phyloP scores from a whole-genome alignment of 2,113 vertebrate species.

The Canis aureus region DNA sequence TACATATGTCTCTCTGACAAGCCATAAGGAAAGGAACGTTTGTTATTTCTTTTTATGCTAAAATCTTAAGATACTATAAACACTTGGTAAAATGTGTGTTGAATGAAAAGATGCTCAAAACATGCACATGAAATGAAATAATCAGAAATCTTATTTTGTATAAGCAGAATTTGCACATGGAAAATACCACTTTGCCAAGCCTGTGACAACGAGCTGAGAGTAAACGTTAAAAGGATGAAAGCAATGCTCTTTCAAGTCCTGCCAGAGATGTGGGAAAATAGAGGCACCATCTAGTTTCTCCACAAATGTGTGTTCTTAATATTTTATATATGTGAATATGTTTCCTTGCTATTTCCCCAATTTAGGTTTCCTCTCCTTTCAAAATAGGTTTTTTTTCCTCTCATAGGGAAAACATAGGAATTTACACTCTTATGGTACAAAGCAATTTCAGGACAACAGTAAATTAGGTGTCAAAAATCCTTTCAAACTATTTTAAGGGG shows the following conservation, averaged over 20 bases:
- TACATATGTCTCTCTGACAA: neutral
- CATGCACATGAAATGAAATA: neutral
- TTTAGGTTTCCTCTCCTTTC: conserved; percentile 50
- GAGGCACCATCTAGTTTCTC: neutral
- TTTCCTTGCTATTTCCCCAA: conserved; percentile 31
- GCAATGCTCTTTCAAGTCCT: neutral
- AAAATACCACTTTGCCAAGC: conserved; percentile 36
- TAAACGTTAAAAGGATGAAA: neutral
- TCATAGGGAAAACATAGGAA: conserved; percentile 19
- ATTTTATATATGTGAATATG: conserved; percentile 46
- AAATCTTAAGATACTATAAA: conserved; percentile 47
- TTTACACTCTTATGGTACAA: conserved; percentile 23
- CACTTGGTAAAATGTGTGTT: neutral
- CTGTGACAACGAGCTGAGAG: neutral
- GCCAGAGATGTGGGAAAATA: neutral
- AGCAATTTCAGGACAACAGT: conserved; percentile 62
- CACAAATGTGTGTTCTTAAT: neutral
- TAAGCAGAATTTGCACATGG: neutral
- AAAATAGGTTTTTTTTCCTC: conserved; percentile 30
- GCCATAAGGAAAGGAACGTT: neutral
- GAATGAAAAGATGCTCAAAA: conserved; percentile 37
- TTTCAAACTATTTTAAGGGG: conserved; percentile 53
- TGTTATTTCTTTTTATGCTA: neutral
- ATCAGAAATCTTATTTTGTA: conserved; percentile 19
- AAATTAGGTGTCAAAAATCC: conserved; percentile 63